phyloP scores from a whole-genome alignment of 2,888 invertebrate species.

The Crematogaster levior region DNA sequence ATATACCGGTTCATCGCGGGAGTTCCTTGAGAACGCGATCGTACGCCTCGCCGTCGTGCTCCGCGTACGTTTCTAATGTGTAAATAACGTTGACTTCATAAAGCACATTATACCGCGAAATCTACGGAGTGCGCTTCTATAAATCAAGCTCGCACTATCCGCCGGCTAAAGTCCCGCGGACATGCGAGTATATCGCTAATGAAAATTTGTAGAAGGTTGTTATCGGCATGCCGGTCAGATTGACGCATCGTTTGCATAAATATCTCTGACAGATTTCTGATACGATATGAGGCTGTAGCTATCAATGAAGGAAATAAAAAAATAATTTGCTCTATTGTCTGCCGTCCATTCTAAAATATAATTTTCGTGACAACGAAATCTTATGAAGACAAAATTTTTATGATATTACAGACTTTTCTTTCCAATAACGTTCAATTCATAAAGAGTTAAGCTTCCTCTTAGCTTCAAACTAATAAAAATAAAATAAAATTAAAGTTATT shows the following conservation, averaged over 20 bases:
- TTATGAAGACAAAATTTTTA: neutral
- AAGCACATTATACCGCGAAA: slow-evolving; percentile 66
- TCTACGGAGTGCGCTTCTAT: slow-evolving; percentile 52
- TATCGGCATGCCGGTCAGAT: slow-evolving; percentile 5
- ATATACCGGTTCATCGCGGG: slow-evolving; percentile 65
- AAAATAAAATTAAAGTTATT: neutral
- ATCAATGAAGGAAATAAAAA: neutral
- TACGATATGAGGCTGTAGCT: neutral
- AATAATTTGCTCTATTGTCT: neutral
- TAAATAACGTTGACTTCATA: slow-evolving; percentile 66
- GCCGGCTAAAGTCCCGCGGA: slow-evolving; percentile 12
- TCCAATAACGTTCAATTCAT: neutral
- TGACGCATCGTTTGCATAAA: slow-evolving; percentile 35
- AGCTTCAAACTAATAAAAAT: neutral
- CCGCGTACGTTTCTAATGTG: slow-evolving; percentile 40
- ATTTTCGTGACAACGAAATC: neutral
- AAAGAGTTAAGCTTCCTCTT: neutral
- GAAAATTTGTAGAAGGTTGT: slow-evolving; percentile 70
- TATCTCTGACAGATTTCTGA: slow-evolving; percentile 17
- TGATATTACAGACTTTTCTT: neutral
- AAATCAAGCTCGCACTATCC: slow-evolving; percentile 59
- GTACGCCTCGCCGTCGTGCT: slow-evolving; percentile 26
- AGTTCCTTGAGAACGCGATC: slow-evolving; percentile 31
- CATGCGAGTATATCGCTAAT: slow-evolving; percentile 56
- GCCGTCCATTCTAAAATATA: neutral